Evolutionary conservation across 2,888 invertebrate genomes (phyloP), one percentile per base, ranked within the genome.

Genomic region (Cistogaster globosa): DNA sequence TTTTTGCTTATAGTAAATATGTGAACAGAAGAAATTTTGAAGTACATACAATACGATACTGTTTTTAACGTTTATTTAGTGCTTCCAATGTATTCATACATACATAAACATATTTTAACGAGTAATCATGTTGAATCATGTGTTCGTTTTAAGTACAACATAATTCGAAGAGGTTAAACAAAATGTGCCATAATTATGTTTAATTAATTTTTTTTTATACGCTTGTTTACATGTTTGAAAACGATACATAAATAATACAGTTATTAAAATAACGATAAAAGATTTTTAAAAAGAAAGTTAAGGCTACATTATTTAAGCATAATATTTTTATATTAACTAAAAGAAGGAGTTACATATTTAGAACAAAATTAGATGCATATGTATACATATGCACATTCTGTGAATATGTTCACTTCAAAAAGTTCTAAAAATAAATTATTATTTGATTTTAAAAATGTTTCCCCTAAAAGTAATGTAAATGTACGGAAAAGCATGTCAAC

Each of bases 111-210:
- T 32, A 32, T 32, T 32, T 58, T 78, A 42, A 55, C 51, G 38
- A 68, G 45, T 68, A 74, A 55, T 77, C 65, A 67, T 77, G 75
- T 69, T 69, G 63, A 69, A 63, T 69, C 51, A 60, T 48, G 65
- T 84, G 67, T 68, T 32, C 80, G 79, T 58, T 81, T 71, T 48
- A 62, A 65, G 62, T 65, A 71, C 51, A 69, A 71, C 65, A 75
- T 71, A 63, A 82, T 78, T 74, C 63, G 71, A 65, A 75, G 65
- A 32, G 65, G 26, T 82, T 75, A 60, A 75, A 48, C 75, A 67
- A 78, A 85, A 85, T 83, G 81, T 79, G 71, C 84, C 80, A 87
- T 87, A 87, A 87, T 86, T 88, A 87, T 86, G 71, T 87, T 87
- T 86, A 87, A 86, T 87, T 87, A 86, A 86, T 78, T 84, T 82